These are phyloP conservation scores for Pheosia gnoma DNA, from an alignment of 2,888 invertebrate genomes.

Conservation along the genomic window DNA sequence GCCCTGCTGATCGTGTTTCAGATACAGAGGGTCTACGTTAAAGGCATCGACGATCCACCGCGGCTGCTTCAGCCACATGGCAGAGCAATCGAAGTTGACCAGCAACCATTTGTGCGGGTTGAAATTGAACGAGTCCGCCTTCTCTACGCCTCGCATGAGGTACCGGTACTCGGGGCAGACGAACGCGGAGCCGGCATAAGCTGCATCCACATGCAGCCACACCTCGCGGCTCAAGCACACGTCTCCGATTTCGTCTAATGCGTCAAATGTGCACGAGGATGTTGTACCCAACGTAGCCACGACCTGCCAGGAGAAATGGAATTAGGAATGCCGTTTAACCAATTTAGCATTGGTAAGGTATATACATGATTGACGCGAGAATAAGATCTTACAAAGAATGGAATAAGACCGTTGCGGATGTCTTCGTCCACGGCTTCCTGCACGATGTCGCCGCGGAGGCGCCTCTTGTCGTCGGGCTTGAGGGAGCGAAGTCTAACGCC, in stretches of 20 bases:
- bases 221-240: constrained; percentile 90
- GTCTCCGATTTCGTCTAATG: constrained; percentile 94
- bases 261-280: constrained; percentile 97
- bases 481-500: constrained; percentile 92
- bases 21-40: constrained; percentile 98
- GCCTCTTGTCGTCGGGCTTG: constrained; percentile 88
- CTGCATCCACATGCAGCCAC: constrained; percentile 98
- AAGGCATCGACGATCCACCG: constrained; percentile 96
- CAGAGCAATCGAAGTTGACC: constrained; percentile 99
- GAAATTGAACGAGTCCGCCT: constrained; percentile 98
- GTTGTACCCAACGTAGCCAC: constrained; percentile 97
- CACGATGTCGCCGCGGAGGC: constrained; percentile 89
- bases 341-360: background rate
- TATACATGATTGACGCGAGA: background rate
- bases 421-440: constrained; percentile 93
- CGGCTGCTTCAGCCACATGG: constrained; percentile 97
- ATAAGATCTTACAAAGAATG: constrained; percentile 92
- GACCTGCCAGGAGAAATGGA: constrained; percentile 75
- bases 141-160: constrained; percentile 94
- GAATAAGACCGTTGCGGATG: constrained; percentile 94
- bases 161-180: constrained; percentile 98
- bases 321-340: background rate
- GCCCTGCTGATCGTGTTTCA: constrained; percentile 97
- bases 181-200: constrained; percentile 98
- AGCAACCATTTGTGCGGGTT: constrained; percentile 99